These are phyloP conservation scores for Papilio gigon DNA, from an alignment of 2,888 invertebrate genomes.

Conservation along the genomic window DNA sequence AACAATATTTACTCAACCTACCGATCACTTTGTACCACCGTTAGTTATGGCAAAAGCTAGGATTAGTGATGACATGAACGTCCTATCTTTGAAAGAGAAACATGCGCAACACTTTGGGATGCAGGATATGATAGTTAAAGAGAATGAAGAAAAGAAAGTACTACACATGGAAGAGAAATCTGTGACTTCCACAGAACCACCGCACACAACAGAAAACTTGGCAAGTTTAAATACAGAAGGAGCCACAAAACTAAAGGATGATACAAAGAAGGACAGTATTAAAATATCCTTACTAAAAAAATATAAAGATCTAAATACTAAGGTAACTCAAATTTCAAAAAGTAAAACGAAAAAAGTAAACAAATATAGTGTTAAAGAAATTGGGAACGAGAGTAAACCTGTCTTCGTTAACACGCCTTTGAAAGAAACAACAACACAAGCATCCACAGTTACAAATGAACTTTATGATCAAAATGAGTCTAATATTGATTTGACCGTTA, in stretches of 20 bases:
- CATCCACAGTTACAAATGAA: neutral
- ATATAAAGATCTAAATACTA: constrained; percentile 63
- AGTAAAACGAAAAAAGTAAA: constrained; percentile 43
- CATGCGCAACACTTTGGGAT: constrained; percentile 74
- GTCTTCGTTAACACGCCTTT: neutral
- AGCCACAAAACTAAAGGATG: constrained; percentile 49
- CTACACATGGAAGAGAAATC: constrained; percentile 43
- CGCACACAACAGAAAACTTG: constrained; percentile 47
- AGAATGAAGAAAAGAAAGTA: constrained; percentile 43
- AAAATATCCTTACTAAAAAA: constrained; percentile 68
- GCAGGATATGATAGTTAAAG: constrained; percentile 56
- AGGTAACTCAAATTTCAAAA: constrained; percentile 53
- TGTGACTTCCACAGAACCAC: constrained; percentile 43
- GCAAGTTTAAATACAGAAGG: constrained; percentile 47
- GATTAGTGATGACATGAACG: constrained; percentile 78
- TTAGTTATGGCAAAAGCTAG: constrained; percentile 80
- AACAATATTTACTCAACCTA: constrained; percentile 76
- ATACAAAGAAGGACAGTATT: constrained; percentile 55
- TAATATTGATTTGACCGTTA: constrained; percentile 38
- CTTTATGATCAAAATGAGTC: constrained; percentile 25
- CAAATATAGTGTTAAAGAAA: neutral
- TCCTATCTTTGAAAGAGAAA: constrained; percentile 76
- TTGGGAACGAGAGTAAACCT: constrained; percentile 8
- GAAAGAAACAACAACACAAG: constrained; percentile 9
- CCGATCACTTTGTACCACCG: constrained; percentile 79